These are phyloP conservation scores for Drosophila niveifrons DNA, from an alignment of 2,888 invertebrate species.

Conservation along the genomic window DNA sequence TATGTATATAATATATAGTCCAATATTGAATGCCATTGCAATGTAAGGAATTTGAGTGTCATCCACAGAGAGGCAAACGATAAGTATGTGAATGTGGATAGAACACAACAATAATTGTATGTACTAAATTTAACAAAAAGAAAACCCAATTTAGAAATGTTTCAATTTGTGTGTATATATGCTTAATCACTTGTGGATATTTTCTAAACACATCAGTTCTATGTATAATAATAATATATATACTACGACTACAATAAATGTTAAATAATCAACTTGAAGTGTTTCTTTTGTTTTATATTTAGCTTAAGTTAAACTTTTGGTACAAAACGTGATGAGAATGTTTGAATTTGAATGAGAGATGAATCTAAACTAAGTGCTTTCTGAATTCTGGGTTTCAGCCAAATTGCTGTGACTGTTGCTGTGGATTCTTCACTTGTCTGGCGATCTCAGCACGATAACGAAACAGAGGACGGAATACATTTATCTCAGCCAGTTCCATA, in stretches of 20 bases:
- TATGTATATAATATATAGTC: constrained; percentile 29
- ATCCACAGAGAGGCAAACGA: constrained; percentile 32
- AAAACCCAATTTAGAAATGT: constrained; percentile 35
- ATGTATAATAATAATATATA: constrained; percentile 30
- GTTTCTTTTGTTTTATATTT: constrained; percentile 25
- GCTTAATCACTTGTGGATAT: constrained; percentile 53
- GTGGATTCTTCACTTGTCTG: constrained; percentile 61
- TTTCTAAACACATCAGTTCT: constrained; percentile 42
- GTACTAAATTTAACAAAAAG: constrained; percentile 30
- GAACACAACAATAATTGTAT: constrained; percentile 53
- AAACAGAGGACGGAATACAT: constrained; percentile 83
- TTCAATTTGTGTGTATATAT: constrained; percentile 62
- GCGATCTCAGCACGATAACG: constrained; percentile 82
- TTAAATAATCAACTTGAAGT: constrained; percentile 53
- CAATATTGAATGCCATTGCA: constrained; percentile 60
- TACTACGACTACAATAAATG: constrained; percentile 63
- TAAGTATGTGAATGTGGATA: constrained; percentile 41
- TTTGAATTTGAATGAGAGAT: constrained; percentile 17
- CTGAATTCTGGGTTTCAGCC: constrained; percentile 38
- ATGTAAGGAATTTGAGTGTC: constrained; percentile 75
- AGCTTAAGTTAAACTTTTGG: constrained; percentile 44
- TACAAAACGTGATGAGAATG: constrained; percentile 48
- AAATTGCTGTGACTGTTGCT: constrained; percentile 48
- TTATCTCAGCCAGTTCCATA: constrained; percentile 83
- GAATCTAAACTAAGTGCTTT: constrained; percentile 11